phyloP scores from a whole-genome alignment of 2,113 vertebrate species.

The Marcusenius ussheri region DNA sequence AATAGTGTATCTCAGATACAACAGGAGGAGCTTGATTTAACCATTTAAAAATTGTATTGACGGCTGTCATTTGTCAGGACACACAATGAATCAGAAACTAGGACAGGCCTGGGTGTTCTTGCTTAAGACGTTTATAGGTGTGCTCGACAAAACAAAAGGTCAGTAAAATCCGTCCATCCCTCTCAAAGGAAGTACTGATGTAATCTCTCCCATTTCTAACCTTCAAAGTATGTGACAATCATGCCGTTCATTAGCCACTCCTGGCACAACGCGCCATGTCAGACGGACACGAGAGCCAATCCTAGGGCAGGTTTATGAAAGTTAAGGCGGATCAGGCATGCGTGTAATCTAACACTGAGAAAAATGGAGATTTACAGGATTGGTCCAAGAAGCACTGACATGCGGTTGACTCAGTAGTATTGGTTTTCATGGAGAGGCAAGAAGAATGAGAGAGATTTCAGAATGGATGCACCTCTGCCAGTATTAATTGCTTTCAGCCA shows the following conservation, averaged over 20 bases:
- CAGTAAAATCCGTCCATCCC: background rate
- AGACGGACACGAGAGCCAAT: background rate
- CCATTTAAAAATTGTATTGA: background rate
- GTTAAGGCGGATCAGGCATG: background rate
- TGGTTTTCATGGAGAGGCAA: background rate
- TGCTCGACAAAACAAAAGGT: conserved; percentile 9
- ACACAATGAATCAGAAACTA: background rate
- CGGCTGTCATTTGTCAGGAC: background rate
- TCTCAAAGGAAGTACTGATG: conserved; percentile 4
- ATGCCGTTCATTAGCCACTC: background rate
- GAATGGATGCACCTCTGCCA: background rate
- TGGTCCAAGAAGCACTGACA: background rate
- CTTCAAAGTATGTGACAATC: background rate
- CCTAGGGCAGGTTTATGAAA: background rate
- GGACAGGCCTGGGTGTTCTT: background rate
- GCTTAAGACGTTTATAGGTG: conserved; percentile 1
- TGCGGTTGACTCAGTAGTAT: background rate
- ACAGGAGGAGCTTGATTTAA: background rate
- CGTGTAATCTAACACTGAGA: background rate
- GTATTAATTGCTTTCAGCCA: background rate
- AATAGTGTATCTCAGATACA: background rate
- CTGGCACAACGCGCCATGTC: background rate
- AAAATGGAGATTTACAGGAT: background rate
- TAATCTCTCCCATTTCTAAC: background rate
- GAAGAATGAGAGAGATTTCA: background rate